Evolutionary conservation across 2,113 vertebrate species (phyloP), one percentile per base, ranked within the genome.

Genomic region (Ptychochromis oligacanthus): DNA sequence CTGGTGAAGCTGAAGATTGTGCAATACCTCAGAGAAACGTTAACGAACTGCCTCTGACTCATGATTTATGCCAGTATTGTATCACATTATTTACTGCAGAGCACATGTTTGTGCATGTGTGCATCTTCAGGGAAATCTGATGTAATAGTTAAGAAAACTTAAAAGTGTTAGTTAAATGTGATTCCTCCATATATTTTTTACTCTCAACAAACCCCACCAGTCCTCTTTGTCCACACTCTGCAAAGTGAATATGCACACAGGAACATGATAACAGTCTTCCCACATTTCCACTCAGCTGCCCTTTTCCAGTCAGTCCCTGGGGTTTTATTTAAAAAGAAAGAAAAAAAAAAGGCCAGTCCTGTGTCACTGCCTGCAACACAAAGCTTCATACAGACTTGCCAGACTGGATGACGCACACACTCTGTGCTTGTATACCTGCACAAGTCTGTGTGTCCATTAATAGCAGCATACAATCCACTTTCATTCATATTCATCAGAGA

Each of bases 371-470:
- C 64, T 54, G 34, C n/a, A 4, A 22, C 72, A 88, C 83, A 86
- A 77, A 67, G 83, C 56, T 49, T 78, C 61, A 82, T 62, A 83
- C 81, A 91, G n/a, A 77, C 20, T 81, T 81, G 86, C 83, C 81
- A 75, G 57, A 14, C 64, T 56, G 81, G 13, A 79, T 85, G 88
- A 92, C 79, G 55, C 88, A 85, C 70, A 80, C 34, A 43, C 31
- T 10, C 20, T 77, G 31, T 49, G 43, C 54, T 79, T 1, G 4
- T 61, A 36, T 38, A 62, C 61, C 38, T 77, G 36, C 43, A 83
- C n/a, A n/a, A 56, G 36, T n/a, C 22, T 58, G 46, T 84, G 18
- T 77, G 64, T 59, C 28, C 57, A 26, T 56, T 75, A 54, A 75
- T 59, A 79, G 58, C 60, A 62, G 57, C 14, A 26, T 11, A 58